Conservation (phyloP, 2,888 invertebrate genomes). For the Lacanobia wlatinum region DNA sequence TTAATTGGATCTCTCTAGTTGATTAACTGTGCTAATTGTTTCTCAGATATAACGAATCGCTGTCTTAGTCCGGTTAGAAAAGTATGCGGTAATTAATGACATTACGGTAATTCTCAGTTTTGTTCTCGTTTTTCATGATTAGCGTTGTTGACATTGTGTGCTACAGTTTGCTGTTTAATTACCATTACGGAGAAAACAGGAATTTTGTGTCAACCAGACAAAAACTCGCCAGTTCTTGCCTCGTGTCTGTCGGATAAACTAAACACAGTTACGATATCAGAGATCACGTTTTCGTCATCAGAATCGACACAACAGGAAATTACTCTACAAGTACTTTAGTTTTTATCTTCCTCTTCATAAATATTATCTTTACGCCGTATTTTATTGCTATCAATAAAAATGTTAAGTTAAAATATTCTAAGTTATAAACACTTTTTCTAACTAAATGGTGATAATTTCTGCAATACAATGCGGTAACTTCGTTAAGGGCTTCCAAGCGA, state of each 20-base stretch:
- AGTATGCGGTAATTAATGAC: conserved; percentile 60
- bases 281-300: conserved; percentile 2
- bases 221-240: conserved; percentile 10
- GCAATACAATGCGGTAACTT: conserved; percentile 36
- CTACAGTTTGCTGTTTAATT: conserved; percentile 27
- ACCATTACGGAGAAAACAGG: conserved; percentile 7
- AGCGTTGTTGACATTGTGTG: conserved; percentile 45
- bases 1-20: conserved; percentile 79
- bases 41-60: conserved; percentile 72
- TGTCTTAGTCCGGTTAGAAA: conserved; percentile 56
- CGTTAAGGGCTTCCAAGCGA: conserved; percentile 27
- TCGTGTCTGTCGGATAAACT: neutral
- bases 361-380: conserved; percentile 24
- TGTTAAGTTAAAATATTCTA: conserved; percentile 49
- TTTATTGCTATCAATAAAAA: conserved; percentile 59
- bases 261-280: conserved; percentile 15
- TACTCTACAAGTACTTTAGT: conserved; percentile 6
- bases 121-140: conserved; percentile 42
- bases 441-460: conserved; percentile 57
- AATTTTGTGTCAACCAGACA: conserved; percentile 26
- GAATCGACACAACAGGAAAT: conserved; percentile 23
- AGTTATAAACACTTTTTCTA: conserved; percentile 55
- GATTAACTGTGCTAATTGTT: conserved; percentile 77
- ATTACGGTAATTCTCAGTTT: conserved; percentile 58
- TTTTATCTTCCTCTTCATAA: conserved; percentile 25